Conservation (phyloP, 2,888 invertebrate species). For the Oscheius sp. region DNA sequence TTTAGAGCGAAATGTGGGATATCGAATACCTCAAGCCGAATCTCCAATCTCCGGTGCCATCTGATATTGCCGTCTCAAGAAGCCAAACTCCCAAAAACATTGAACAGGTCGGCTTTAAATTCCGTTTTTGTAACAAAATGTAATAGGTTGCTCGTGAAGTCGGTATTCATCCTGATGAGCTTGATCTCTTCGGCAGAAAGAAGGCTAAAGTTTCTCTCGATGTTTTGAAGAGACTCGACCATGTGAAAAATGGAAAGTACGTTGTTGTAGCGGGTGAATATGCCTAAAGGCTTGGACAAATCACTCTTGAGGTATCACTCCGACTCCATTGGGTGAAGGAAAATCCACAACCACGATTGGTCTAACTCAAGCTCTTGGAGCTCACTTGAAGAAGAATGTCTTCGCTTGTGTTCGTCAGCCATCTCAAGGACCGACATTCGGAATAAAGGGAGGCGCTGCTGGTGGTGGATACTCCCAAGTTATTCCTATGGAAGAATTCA, state of each 20-base stretch:
- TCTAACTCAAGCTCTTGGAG: conserved; percentile 87
- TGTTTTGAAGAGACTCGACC: conserved; percentile 82
- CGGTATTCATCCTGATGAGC: conserved; percentile 81
- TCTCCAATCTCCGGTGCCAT: conserved; percentile 83
- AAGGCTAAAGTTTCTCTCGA: conserved; percentile 92
- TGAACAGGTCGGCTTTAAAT: conserved; percentile 41
- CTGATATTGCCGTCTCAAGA: conserved; percentile 89
- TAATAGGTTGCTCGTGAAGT: conserved; percentile 68
- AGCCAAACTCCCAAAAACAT: conserved; percentile 75
- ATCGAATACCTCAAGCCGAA: conserved; percentile 58
- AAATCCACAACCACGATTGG: conserved; percentile 96
- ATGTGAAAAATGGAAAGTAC: conserved; percentile 86
- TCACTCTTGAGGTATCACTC: conserved; percentile 84
- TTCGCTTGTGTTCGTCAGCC: conserved; percentile 96
- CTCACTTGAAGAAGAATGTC: conserved; percentile 83
- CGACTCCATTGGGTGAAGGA: conserved; percentile 98
- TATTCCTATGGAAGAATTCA: conserved; percentile 99
- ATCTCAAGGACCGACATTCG: conserved; percentile 98
- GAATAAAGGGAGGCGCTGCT: conserved; percentile 96
- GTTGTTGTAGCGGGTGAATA: conserved; percentile 89
- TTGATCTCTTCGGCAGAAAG: conserved; percentile 89
- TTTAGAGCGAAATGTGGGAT: conserved; percentile 49
- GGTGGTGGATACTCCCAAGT: conserved; percentile 91
- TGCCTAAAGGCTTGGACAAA: background rate
- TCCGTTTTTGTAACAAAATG: background rate